These are phyloP conservation scores for Hystrix brachyura DNA, from an alignment of 2,113 vertebrate genomes.

Conservation along the genomic window DNA sequence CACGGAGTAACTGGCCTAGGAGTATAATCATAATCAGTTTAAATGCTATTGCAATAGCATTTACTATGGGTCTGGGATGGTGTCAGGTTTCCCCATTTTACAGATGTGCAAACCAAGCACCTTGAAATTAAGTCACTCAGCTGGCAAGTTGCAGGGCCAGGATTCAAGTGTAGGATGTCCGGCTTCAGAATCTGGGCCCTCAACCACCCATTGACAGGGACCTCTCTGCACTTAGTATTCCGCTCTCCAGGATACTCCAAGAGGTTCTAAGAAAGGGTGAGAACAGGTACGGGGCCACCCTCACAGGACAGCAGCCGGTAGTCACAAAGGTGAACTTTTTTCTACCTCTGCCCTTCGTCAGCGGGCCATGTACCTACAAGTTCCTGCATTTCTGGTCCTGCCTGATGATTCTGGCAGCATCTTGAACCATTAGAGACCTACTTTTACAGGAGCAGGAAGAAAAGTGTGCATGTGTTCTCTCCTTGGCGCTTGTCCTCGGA, in stretches of 20 bases:
- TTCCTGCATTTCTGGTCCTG: background rate
- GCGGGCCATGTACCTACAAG: background rate
- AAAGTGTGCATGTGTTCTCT: background rate
- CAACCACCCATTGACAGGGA: background rate
- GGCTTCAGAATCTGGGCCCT: background rate
- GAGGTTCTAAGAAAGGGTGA: background rate
- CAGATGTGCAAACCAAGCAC: background rate
- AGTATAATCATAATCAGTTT: background rate
- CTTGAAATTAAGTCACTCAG: background rate
- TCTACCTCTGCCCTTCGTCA: background rate
- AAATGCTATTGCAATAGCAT: background rate
- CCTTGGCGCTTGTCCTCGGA: background rate
- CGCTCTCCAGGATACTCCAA: background rate
- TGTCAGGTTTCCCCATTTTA: conserved; percentile 25
- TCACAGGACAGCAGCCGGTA: background rate
- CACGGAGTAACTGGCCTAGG: background rate
- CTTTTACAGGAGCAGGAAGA: background rate
- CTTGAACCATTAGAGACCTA: background rate
- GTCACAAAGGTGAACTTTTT: background rate
- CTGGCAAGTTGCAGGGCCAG: background rate
- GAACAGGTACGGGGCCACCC: background rate
- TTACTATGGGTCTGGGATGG: background rate
- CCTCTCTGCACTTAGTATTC: background rate
- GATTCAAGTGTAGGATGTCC: conserved; percentile 3
- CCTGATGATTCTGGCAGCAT: background rate